A percentile compares a stretch with the other conserved stretches of the same genome.
Conservation (phyloP, 2,888 invertebrate species). For the Microplitis manilae region DNA sequence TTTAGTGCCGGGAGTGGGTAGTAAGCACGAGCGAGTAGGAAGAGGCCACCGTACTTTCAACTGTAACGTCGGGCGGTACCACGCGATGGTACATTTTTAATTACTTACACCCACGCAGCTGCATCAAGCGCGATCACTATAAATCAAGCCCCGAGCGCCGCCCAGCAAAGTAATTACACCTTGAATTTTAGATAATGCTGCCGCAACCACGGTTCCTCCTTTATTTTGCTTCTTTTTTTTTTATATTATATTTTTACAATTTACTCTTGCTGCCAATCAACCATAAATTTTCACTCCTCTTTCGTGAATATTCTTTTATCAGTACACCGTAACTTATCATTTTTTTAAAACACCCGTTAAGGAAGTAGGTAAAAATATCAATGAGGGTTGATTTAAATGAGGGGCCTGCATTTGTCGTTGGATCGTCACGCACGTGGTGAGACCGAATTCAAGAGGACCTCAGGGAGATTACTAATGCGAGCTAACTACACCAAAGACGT, state of each 20-base stretch:
- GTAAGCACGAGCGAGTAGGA: constrained; percentile 47
- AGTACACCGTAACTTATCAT: not conserved
- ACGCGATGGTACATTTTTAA: constrained; percentile 72
- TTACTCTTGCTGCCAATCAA: constrained; percentile 22
- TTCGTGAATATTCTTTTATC: not conserved
- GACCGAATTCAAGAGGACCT: constrained; percentile 61
- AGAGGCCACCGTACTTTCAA: constrained; percentile 36
- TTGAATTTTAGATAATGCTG: constrained; percentile 73
- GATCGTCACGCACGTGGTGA: constrained; percentile 36
- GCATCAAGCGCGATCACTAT: constrained; percentile 71
- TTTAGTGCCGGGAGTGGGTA: constrained; percentile 8
- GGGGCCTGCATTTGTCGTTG: not conserved
- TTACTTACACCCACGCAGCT: constrained; percentile 73
- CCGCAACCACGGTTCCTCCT: constrained; percentile 67
- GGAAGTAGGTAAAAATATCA: not conserved
- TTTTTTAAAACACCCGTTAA: not conserved
- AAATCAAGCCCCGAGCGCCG: constrained; percentile 68
- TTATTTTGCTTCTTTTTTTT: constrained; percentile 40
- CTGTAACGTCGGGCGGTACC: constrained; percentile 56
- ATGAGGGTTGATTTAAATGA: not conserved
- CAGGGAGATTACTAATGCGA: constrained; percentile 65
- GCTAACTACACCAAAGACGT: constrained; percentile 62
- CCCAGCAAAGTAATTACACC: constrained; percentile 72
- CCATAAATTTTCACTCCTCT: not conserved
- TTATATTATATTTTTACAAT: constrained; percentile 8